Evolutionary conservation across 2,113 vertebrate genomes (phyloP), one percentile per base, ranked within the genome.

Genomic region (Oryzias curvinotus): DNA sequence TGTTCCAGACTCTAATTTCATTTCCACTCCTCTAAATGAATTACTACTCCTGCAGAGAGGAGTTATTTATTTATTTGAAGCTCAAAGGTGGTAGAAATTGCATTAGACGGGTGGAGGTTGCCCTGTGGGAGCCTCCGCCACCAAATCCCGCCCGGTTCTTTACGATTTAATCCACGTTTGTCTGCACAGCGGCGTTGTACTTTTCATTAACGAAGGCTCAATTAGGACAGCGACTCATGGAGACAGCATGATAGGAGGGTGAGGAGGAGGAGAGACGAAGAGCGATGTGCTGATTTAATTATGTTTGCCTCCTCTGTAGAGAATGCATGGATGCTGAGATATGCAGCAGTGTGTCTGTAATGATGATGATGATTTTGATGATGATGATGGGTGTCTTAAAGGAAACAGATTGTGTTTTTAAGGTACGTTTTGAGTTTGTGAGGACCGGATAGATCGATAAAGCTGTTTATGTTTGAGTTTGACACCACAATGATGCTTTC

Each of bases 1-100:
- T 36, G 36, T 36, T 36, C 36, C 44, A 14, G 16, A 15, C 54
- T 44, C 48, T 90, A 82, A 88, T 89, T 88, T 69, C 21, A 90
- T 88, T 85, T 73, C 71, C 79, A 48, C 56, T 18, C 43, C 50
- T 75, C 42, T 80, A 85, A 88, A 85, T 88, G 65, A 89, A 89
- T 89, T 76, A 85, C 7, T 14, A 21, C 45, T 36, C 71, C 57
- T 43, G 42, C 78, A 28, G 57, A 47, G 68, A 65, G 73, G 56
- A 45, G 44, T 45, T 36, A 36, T 36, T 45, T 87, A 75, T 82
- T 83, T 83, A 85, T 84, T 77, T 73, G 62, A 72, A 5, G 43
- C 58, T 64, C 5, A 46, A 77, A 83, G 86, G 80, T 84, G 55
- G 49, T 50, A 82, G 77, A 78, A 85, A 90, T 87, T 80, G 23